These are phyloP conservation scores for Drosophila mauritiana DNA, from an alignment of 1,140 invertebrate genomes.

Conservation along the genomic window DNA sequence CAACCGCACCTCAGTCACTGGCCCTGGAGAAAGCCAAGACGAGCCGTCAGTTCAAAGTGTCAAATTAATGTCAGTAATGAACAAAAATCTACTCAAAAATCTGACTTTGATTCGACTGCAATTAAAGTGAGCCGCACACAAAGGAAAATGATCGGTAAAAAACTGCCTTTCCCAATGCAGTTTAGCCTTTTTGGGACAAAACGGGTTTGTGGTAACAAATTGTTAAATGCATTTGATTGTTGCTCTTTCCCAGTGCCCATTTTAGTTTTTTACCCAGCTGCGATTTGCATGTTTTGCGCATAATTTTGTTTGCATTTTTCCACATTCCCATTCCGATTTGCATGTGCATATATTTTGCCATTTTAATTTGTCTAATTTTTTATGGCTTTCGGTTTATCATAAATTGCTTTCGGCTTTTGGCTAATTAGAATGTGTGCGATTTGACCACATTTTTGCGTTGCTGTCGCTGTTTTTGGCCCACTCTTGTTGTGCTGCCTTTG, in stretches of 20 bases:
- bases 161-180: slow-evolving; percentile 60
- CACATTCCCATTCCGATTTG: slow-evolving; percentile 13
- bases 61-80: slow-evolving; percentile 78
- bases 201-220: slow-evolving; percentile 59
- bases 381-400: slow-evolving; percentile 49
- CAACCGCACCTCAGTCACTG: slow-evolving; percentile 7
- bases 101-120: slow-evolving; percentile 51
- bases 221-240: slow-evolving; percentile 41
- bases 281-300: slow-evolving; percentile 30
- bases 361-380: slow-evolving; percentile 48
- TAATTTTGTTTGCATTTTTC: slow-evolving; percentile 10
- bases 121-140: slow-evolving; percentile 50
- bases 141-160: slow-evolving; percentile 50
- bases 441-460: slow-evolving; percentile 48
- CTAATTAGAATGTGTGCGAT: slow-evolving; percentile 56
- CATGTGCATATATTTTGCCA: slow-evolving; percentile 32
- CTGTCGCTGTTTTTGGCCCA: slow-evolving; percentile 16
- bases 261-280: slow-evolving; percentile 29
- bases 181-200: slow-evolving; percentile 68
- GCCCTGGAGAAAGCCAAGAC: slow-evolving; percentile 26
- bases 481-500: slow-evolving; percentile 15
- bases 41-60: slow-evolving; percentile 61
- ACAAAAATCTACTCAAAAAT: slow-evolving; percentile 45
- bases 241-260: slow-evolving; percentile 32
- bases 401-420: slow-evolving; percentile 63